Percentiles rank a stretch among this genome's conserved stretches.
Evolutionary conservation across 2,797 vertebrate species (phyloP).

Genomic region (Urosaurus nigricauda): DNA sequence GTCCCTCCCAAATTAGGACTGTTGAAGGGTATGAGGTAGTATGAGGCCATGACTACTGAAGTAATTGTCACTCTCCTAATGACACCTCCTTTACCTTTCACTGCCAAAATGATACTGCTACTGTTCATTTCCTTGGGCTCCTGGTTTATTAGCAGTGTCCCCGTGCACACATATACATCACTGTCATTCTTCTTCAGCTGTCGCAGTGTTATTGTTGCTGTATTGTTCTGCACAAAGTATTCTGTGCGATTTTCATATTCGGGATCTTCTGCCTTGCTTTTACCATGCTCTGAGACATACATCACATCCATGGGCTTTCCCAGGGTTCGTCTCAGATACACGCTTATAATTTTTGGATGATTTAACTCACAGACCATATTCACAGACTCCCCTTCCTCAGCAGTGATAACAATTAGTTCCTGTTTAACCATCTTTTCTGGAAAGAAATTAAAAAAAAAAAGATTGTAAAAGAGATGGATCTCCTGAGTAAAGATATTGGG

Average conservation of each 20-base stretch:
- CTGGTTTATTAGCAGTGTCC: rapidly evolving
- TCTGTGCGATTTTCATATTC: conserved; percentile 27
- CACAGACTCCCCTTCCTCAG: conserved; percentile 18
- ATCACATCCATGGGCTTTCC: neutral
- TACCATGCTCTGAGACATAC: rapidly evolving
- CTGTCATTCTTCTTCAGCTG: conserved; percentile 19
- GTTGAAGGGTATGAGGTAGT: neutral
- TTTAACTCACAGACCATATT: conserved; percentile 11
- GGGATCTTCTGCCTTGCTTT: rapidly evolving
- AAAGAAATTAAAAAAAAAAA: neutral
- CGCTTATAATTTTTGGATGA: neutral
- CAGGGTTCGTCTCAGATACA: conserved; percentile 4
- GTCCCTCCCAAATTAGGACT: too few relatives aligned
- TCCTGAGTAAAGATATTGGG: neutral
- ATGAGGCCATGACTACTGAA: neutral
- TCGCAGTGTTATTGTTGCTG: conserved; percentile 29
- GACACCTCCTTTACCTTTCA: conserved; percentile 53
- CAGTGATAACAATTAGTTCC: neutral
- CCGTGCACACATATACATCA: conserved; percentile 48
- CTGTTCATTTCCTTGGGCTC: rapidly evolving
- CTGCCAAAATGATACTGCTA: conserved; percentile 52
- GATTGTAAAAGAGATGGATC: neutral
- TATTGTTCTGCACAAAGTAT: neutral
- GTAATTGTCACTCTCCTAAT: neutral
- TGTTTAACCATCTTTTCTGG: neutral